Conservation (phyloP, 2,888 invertebrate species). For the Macropis europaea region DNA sequence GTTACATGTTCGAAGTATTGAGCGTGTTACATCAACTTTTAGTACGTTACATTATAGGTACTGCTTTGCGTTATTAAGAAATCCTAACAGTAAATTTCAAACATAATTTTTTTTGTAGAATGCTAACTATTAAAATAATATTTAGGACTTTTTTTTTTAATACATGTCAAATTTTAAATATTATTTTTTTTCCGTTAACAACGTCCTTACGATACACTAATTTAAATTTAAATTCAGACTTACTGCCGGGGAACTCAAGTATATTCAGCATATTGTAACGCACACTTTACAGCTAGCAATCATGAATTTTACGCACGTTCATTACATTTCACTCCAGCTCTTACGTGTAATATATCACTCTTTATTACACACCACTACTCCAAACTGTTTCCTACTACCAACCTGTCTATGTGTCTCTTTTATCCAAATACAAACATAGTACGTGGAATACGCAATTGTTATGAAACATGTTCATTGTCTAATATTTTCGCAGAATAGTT, state of each 20-base stretch:
- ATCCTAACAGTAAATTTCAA: no score
- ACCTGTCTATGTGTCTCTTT: not conserved
- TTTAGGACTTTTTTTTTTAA: no score
- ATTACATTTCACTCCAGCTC: constrained; percentile 16
- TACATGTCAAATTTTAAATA: no score
- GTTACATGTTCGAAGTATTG: no score
- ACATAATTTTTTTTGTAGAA: no score
- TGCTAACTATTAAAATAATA: no score
- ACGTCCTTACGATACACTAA: not conserved
- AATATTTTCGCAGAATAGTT: no score
- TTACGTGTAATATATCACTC: constrained; percentile 8
- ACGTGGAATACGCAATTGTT: not conserved
- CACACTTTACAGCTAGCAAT: constrained; percentile 7
- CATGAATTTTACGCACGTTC: constrained; percentile 14
- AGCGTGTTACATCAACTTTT: no score
- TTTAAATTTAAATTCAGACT: constrained; percentile 2
- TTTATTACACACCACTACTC: not conserved
- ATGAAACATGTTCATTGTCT: not conserved
- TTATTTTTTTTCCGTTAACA: not conserved
- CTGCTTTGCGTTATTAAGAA: no score
- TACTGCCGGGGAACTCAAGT: not conserved
- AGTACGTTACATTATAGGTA: no score
- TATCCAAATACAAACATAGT: not conserved
- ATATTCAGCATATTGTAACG: not conserved
- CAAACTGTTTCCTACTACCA: not conserved